Conservation (phyloP, 2,113 vertebrate species). For the Cariama cristata region DNA sequence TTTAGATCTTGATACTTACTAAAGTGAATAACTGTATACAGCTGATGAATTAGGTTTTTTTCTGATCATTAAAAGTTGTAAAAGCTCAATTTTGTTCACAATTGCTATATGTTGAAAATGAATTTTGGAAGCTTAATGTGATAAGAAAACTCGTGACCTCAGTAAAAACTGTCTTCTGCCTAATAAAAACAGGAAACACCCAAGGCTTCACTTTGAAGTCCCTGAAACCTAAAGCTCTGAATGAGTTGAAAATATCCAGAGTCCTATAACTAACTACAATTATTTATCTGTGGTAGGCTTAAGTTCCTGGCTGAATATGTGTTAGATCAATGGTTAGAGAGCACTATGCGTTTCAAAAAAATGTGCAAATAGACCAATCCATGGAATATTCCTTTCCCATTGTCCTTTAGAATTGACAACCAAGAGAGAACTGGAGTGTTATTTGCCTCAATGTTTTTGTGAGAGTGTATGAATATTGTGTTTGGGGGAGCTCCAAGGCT, state of each 20-base stretch:
- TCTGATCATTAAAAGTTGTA: neutral
- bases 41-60: neutral
- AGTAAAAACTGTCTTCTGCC: neutral
- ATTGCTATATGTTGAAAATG: neutral
- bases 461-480: neutral
- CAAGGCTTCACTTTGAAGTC: slow-evolving; percentile 44
- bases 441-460: neutral
- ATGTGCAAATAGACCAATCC: rapidly evolving
- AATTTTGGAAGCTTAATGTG: neutral
- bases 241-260: neutral
- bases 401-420: neutral
- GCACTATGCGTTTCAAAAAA: neutral
- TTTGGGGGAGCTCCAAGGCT: neutral
- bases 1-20: neutral
- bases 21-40: neutral
- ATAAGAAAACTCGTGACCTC: slow-evolving; percentile 9
- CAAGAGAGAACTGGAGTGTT: neutral
- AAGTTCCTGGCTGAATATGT: neutral
- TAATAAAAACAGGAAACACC: neutral
- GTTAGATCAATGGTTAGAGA: neutral
- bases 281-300: neutral
- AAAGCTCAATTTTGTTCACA: neutral
- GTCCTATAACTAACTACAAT: neutral
- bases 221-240: neutral
- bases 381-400: neutral